Evolutionary conservation across 2,113 vertebrate species (phyloP), one percentile per base, ranked within the genome.

Genomic region (Casuarius casuarius): DNA sequence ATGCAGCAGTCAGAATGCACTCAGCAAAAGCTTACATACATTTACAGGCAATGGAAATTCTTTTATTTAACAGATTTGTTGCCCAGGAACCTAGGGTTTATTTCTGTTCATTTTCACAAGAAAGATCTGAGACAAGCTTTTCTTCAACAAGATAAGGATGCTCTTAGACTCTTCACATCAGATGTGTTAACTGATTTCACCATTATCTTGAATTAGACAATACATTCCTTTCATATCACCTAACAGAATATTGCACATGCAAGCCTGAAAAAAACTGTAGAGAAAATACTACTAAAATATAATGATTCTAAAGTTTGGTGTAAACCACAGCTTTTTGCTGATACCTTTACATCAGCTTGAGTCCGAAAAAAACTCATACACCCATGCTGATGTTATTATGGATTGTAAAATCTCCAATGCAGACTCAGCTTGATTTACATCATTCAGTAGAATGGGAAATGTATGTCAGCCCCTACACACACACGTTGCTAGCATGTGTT

Each of bases 71-170:
- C 80, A 88, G 21, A 89, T 40, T 40, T 78, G 44, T 71, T 95
- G 52, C 77, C 40, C 77, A 73, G 66, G 48, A 85, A 87, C 40
- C 13, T 20, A 38, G 38, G 18, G 12, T 66, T 95, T 85, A 72
- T 76, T 97, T 82, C 74, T 87, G 29, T 68, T 94, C 68, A 77
- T 89, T 86, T 84, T 49, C 33, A 80, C 35, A 49, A 44, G 23
- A 86, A 78, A 91, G 67, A 76, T 42, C 79, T 14, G 5, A 70
- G 16, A 84, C 9, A 58, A 63, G 11, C 7, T 92, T 89, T 89
- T 52, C n/a, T 92, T 78, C 84, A 89, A 49, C 26, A 93, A 79
- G n/a, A 68, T 23, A 79, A 46, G 46, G 46, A 86, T 58, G 18
- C 67, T 88, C 59, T 76, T 73, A 80, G 15, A 58, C 51, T 85